Evolutionary conservation across 2,888 invertebrate genomes (phyloP), one percentile per base, ranked within the genome.

Genomic region (Apoderus coryli): DNA sequence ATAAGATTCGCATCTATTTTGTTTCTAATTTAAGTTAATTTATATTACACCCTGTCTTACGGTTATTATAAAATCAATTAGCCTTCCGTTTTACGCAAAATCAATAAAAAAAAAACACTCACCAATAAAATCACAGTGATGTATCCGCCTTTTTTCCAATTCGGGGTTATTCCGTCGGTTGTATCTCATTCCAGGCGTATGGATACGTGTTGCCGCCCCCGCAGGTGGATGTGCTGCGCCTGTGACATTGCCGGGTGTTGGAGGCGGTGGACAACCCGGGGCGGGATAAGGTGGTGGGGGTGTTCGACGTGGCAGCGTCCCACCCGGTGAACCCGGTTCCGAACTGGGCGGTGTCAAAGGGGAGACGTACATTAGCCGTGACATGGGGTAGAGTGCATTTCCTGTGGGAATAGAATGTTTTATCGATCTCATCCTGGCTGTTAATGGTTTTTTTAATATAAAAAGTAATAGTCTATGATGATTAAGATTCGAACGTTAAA

Each of bases 111-210:
- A n/a, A n/a, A 6, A n/a, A 19, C 14, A 30, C 66, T 67, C 61
- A 85, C 86, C 86, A 57, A 85, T 76, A 60, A 86, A 93, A 67
- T 90, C 86, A 65, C 95, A 95, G 61, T 86, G 90, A 57, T 95
- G 93, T 48, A 93, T 90, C 52, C 95, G 65, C 45, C 93, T 66
- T 59, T 93, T 93, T 59, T 95, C 93, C 46, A 95, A 62, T 57
- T 95, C 93, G 1, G 93, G 93, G 63, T 95, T 95, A 61, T 93
- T 93, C 53, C 92, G 70, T 43, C 93, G 67, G 64, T 93, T 93
- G 63, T 88, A 92, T 53, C 81, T 85, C 40, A 69, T 39, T 48
- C 52, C 31, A 52, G 57, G 14, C 53, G 57, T 14, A 55, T 56
- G 40, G 24, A 46, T 36, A 32, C 51, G 43, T 11, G 48, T 41